These are phyloP conservation scores for Glaucidium brasilianum DNA, from an alignment of 2,113 vertebrate species.

Conservation along the genomic window DNA sequence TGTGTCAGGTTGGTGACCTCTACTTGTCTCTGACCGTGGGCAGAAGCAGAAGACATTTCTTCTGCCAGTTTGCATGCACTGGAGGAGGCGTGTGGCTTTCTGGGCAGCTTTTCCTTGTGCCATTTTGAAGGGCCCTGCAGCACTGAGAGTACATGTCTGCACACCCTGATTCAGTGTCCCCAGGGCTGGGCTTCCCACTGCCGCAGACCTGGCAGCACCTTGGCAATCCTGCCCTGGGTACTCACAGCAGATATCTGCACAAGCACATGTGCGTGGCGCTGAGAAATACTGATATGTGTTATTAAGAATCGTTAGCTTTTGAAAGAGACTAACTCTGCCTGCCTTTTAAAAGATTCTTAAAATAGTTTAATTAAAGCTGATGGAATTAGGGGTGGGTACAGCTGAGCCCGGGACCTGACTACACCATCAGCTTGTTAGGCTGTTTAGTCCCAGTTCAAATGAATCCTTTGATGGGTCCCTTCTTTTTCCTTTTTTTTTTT, in stretches of 20 bases:
- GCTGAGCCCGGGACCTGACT: neutral
- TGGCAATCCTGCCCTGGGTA: neutral
- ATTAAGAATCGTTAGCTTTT: fast-evolving
- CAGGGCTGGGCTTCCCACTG: neutral
- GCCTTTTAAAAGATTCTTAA: neutral
- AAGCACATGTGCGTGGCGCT: fast-evolving
- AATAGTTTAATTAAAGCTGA: neutral
- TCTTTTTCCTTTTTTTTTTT: neutral
- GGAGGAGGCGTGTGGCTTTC: neutral
- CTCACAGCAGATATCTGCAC: neutral
- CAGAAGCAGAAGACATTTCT: neutral
- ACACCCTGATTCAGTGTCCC: fast-evolving
- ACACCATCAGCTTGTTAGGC: neutral
- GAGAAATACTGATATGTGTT: neutral
- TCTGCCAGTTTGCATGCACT: neutral
- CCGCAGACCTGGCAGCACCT: neutral
- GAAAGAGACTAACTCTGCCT: neutral
- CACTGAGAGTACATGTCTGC: neutral
- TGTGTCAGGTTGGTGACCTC: neutral
- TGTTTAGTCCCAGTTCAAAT: neutral
- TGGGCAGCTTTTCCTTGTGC: neutral
- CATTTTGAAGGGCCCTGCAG: neutral
- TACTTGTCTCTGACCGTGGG: fast-evolving
- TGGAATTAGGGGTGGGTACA: neutral
- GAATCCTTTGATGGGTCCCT: neutral